Conservation (phyloP, 2,113 vertebrate species). For the Crotalus horridus region DNA sequence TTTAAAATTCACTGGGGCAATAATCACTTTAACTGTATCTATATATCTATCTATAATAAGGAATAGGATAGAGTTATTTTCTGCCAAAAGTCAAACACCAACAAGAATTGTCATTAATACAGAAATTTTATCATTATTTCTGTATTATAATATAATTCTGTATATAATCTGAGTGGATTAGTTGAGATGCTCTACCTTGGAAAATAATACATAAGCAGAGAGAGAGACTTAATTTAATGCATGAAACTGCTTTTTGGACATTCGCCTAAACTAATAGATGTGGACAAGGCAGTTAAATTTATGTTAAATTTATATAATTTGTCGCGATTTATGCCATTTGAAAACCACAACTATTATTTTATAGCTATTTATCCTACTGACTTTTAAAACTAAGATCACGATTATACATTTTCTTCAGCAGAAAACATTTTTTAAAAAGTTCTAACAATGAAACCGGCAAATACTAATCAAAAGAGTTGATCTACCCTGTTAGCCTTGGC, state of each 20-base stretch:
- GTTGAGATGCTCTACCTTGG: neutral
- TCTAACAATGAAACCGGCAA: neutral
- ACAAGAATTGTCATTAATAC: neutral
- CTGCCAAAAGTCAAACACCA: neutral
- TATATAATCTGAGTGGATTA: neutral
- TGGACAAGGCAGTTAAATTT: too few species aligned
- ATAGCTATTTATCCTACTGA: neutral
- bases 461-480: neutral
- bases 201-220: neutral
- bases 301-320: too few species aligned
- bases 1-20: neutral
- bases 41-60: neutral
- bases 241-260: too few species aligned
- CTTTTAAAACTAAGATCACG: neutral
- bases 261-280: too few species aligned
- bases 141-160: too few species aligned
- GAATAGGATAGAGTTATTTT: too few species aligned
- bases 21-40: neutral
- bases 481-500: too few species aligned
- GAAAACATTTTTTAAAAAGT: neutral
- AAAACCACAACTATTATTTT: too few species aligned
- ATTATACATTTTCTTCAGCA: neutral
- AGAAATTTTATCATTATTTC: neutral
- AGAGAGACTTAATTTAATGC: too few species aligned
- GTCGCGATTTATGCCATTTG: too few species aligned